Evolutionary conservation across 2,113 vertebrate genomes (phyloP).

Genomic region (Podiceps cristatus): DNA sequence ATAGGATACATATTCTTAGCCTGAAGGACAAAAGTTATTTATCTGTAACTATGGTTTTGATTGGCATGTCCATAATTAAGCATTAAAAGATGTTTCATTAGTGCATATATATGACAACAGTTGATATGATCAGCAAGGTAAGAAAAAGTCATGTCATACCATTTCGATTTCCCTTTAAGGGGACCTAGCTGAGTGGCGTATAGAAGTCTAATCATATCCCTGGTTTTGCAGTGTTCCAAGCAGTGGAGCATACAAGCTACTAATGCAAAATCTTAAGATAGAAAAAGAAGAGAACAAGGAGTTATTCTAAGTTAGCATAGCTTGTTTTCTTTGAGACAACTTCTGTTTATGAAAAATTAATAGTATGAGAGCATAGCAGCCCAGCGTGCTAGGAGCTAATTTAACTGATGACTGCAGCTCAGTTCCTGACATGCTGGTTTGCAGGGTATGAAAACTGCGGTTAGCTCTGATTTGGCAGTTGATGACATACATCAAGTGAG

Average conservation of each 20-base stretch:
- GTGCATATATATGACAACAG: neutral
- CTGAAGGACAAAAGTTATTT: neutral
- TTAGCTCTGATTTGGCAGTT: constrained; percentile 25
- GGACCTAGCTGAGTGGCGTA: neutral
- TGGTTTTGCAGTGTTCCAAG: neutral
- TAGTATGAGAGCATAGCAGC: neutral
- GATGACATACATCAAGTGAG: neutral
- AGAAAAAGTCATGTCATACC: neutral
- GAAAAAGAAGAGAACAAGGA: neutral
- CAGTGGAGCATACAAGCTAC: neutral
- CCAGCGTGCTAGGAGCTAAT: constrained; percentile 24
- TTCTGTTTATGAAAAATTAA: constrained; percentile 60
- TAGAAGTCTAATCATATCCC: neutral
- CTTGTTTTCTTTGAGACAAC: constrained; percentile 25
- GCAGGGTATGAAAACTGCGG: neutral
- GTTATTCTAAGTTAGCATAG: neutral
- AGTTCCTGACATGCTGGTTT: constrained; percentile 41
- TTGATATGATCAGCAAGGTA: neutral
- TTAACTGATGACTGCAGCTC: constrained; percentile 50
- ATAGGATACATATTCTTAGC: neutral
- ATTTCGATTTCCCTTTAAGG: neutral
- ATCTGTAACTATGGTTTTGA: neutral
- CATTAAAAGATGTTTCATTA: neutral
- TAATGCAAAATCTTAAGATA: neutral
- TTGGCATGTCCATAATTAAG: neutral